Evolutionary conservation across 2,797 vertebrate species (phyloP), one percentile per base, ranked within the genome.

Genomic region (Pipistrellus kuhlii): DNA sequence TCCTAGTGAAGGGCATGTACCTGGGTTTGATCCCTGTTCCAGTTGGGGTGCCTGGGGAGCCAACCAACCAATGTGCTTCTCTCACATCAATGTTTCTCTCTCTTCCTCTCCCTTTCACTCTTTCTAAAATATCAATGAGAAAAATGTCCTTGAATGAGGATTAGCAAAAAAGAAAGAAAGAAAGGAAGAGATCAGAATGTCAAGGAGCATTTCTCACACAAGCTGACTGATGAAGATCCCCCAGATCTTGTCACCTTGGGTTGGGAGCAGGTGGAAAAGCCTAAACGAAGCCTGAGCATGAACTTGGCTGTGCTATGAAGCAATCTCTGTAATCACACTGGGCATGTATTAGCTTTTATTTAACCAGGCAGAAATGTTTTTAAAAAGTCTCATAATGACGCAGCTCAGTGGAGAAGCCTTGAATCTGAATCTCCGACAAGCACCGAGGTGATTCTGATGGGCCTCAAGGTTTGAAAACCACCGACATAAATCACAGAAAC

Each of bases 341-440:
- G 93, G 57, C 18, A 32, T 18, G 57, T 69, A 59, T 1, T 66
- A 32, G 62, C 25, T 91, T 80, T 46, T 87, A 11, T 87, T 69
- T 75, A 77, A 95, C 53, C 35, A 82, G 75, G 57, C 27, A 91
- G 48, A 62, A 71, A 69, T 57, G 41, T 62, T 90, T 64, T 64
- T 1, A 93, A 57, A 90, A 93, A 32, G 32, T 64, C 86, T 90
- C 77, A 23, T 68, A 72, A 91, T 46, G 77, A 91, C 15, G 76
- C 8, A 69, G 82, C 38, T 73, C 64, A 64, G 41, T 51, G 62
- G 75, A 90, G 21, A 11, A 84, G 38, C 35, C 48, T 80, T 55
- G 62, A 94, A 94, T 91, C 2, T 77, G 73, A 94, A 92, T 89
- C 72, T 90, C 38, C 21, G 82, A 69, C 17, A 85, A 91, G 87